Evolutionary conservation across 2,888 invertebrate genomes (phyloP).

Genomic region (Perizoma flavofasciatum): DNA sequence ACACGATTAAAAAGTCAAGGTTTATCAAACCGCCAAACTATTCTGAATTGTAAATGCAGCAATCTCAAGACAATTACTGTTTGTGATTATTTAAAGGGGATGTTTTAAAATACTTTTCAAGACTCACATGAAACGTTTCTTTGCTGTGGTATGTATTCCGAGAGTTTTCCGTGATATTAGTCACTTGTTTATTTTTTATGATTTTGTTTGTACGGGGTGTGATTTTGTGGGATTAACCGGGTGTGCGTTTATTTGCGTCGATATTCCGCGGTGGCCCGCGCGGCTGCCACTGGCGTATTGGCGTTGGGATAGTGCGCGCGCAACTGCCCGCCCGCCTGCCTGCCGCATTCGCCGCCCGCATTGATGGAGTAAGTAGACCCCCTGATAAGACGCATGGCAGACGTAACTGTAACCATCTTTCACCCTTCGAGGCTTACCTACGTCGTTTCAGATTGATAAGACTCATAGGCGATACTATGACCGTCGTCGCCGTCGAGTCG

Average conservation of each 20-base stretch:
- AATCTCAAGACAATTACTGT: conserved; percentile 1
- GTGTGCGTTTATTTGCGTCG: conserved; percentile 60
- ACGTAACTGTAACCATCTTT: conserved; percentile 7
- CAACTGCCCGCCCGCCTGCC: conserved; percentile 38
- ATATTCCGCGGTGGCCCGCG: conserved; percentile 64
- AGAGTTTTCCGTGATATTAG: neutral
- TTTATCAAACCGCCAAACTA: neutral
- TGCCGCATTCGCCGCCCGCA: conserved; percentile 41
- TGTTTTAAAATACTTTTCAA: conserved; percentile 1
- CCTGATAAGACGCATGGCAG: conserved; percentile 22
- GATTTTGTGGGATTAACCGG: conserved; percentile 30
- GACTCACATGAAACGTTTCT: conserved; percentile 15
- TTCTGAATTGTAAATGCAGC: conserved; percentile 6
- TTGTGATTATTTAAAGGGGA: neutral
- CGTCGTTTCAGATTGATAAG: neutral
- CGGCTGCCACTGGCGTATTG: conserved; percentile 62
- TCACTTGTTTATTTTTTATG: conserved; percentile 5
- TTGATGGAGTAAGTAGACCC: conserved; percentile 9
- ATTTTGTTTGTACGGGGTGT: conserved; percentile 6
- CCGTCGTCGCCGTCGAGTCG: too few relatives aligned
- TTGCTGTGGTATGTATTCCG: neutral
- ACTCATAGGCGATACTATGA: too few relatives aligned
- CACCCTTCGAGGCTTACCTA: neutral
- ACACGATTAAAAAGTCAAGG: neutral
- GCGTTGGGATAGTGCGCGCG: conserved; percentile 63